Evolutionary conservation across 1,140 invertebrate genomes (phyloP).

Genomic region (Aporrectodea caliginosa): DNA sequence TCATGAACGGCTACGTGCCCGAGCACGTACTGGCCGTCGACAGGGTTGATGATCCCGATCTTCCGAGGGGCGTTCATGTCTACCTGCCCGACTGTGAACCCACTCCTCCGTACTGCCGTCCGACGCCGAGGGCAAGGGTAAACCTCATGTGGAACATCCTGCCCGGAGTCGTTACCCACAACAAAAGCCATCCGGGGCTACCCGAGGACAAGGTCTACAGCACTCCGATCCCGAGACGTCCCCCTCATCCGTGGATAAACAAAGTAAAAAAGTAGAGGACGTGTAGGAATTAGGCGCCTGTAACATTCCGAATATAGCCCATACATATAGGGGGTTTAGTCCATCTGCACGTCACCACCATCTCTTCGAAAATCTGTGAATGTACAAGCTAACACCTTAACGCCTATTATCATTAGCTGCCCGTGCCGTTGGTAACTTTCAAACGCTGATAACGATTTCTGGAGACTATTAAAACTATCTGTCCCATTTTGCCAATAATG

Average conservation of each 20-base stretch:
- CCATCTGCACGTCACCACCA: too few relatives aligned
- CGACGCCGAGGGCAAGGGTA: background rate
- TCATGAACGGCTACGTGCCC: background rate
- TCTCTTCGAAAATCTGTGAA: too few relatives aligned
- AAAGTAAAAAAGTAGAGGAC: background rate
- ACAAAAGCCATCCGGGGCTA: background rate
- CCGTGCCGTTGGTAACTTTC: too few relatives aligned
- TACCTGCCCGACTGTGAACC: background rate
- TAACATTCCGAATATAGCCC: too few relatives aligned
- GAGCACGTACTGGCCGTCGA: background rate
- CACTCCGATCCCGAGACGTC: background rate
- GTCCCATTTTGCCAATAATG: too few relatives aligned
- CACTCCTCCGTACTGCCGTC: background rate
- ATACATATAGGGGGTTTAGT: too few relatives aligned
- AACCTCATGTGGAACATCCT: background rate
- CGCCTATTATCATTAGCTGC: too few relatives aligned
- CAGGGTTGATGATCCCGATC: background rate
- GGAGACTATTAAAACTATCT: too few relatives aligned
- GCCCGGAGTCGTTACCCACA: background rate
- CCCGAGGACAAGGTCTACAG: background rate
- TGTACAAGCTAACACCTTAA: too few relatives aligned
- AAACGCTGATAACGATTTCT: too few relatives aligned
- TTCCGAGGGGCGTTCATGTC: background rate
- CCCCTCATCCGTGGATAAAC: background rate
- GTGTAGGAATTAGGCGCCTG: too few relatives aligned